These are phyloP conservation scores for Actinernus sp. DNA, from an alignment of 92 coral and sea anemone genomes.

Conservation along the genomic window DNA sequence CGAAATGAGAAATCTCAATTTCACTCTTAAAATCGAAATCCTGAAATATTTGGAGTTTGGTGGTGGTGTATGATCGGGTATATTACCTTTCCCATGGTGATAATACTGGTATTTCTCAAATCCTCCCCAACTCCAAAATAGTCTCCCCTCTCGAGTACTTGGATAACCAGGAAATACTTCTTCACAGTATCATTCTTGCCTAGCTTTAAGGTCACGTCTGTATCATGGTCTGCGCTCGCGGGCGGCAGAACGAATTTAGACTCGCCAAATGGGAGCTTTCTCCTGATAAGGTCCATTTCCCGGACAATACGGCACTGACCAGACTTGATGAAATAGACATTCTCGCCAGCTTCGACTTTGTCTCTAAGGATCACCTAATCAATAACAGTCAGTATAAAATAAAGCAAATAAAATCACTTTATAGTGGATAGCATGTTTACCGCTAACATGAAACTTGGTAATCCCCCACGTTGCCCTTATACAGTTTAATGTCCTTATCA, in stretches of 20 bases:
- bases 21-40: no score
- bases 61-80: no score
- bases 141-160: constrained; percentile 66
- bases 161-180: constrained; percentile 65
- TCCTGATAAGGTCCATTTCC: constrained; percentile 79
- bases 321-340: constrained; percentile 77
- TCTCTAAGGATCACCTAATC: constrained; percentile 70
- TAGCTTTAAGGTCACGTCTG: constrained; percentile 17
- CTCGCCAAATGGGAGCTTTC: constrained; percentile 58
- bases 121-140: constrained; percentile 94
- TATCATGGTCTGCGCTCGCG: not conserved
- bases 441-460: no score
- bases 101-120: constrained; percentile 56
- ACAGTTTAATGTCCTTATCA: no score
- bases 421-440: no score
- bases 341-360: constrained; percentile 45
- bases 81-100: constrained; percentile 82
- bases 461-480: no score
- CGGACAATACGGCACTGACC: constrained; percentile 88
- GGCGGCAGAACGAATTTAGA: constrained; percentile 78
- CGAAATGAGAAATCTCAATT: no score
- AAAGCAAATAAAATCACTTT: no score
- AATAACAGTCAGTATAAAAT: no score
- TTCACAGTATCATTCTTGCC: constrained; percentile 52
- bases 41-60: no score